Base-by-base conservation (phyloP, 2,888 invertebrate genomes). In the Drepana falcataria region DNA sequence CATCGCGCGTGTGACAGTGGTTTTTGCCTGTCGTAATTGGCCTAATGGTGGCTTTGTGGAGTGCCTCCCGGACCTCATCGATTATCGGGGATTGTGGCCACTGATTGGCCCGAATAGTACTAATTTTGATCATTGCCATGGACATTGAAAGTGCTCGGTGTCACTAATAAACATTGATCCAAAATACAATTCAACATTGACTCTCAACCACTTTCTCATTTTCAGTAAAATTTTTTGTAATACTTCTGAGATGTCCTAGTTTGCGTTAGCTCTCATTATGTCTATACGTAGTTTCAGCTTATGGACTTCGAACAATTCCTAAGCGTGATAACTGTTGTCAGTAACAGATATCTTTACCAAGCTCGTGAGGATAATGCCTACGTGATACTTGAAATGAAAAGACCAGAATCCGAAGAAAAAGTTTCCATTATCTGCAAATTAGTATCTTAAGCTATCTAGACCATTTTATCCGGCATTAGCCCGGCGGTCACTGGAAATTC, bases 21-120 rank as follows among this genome's bases (percentile, higher is more conserved):
- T 80, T 81, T 79, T 80, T 79, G 67, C 61, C 49, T 48, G 57
- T 47, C 53, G 75, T 83, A 83, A 83, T 83, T 83, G 79, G 79
- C 69, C 75, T 79, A 80, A 78, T 77, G 70, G 60, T 57, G 59
- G 58, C 62, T 68, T 70, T 68, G 68, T 76, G 63, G 75, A 64
- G 55, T 66, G 61, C 51, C 68, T 75, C 76, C 81, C 79, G 83
- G 82, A 81, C 64, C 63, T 71, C 6, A 48, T 49, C 48, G 49
- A 61, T 63, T 60, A 66, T 65, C 51, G 58, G 41, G 53, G 59
- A 56, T 57, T 54, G 58, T 58, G 49, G 58, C 54, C 57, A 57
- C 60, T 53, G 55, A 55, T 62, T 59, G 51, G 40, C 51, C 60
- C 49, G 49, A 7, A 21, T 37, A 34, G 37, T 51, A 40, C 40